Evolutionary conservation across 2,113 vertebrate genomes (phyloP).

Genomic region (Puffinus mauretanicus): DNA sequence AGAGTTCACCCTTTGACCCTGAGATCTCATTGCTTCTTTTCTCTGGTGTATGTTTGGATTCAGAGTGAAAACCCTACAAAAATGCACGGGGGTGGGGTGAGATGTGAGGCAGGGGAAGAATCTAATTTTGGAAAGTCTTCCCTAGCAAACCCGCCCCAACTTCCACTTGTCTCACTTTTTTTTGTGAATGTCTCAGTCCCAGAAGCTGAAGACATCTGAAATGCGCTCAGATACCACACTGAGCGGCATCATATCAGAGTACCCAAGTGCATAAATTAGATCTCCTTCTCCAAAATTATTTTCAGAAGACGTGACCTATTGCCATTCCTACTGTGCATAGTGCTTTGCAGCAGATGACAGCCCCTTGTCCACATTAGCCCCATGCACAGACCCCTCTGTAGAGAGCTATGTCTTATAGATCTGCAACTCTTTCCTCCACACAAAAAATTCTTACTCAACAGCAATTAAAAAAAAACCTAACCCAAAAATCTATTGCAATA

Average conservation of each 20-base stretch:
- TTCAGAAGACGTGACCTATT: background rate
- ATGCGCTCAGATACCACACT: background rate
- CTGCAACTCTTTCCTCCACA: background rate
- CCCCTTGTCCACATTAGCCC: background rate
- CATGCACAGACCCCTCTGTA: background rate
- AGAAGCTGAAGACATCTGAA: background rate
- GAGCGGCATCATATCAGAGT: background rate
- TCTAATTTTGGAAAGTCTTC: constrained; percentile 37
- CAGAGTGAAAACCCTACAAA: constrained; percentile 48
- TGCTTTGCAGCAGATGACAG: background rate
- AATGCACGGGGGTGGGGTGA: constrained; percentile 15
- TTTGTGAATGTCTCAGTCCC: background rate
- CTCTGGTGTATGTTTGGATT: constrained; percentile 51
- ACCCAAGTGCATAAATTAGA: background rate
- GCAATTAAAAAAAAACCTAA: background rate
- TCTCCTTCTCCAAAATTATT: background rate
- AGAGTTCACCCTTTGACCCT: constrained; percentile 37
- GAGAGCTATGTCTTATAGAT: background rate
- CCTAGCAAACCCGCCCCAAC: background rate
- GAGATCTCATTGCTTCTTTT: constrained; percentile 18
- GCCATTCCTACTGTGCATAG: background rate
- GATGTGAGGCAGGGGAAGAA: background rate
- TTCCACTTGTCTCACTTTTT: constrained; percentile 33
- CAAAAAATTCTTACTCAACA: background rate
- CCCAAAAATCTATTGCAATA: background rate